These are phyloP conservation scores for Micromesistius poutassou DNA, from an alignment of 2,797 vertebrate species.

Conservation along the genomic window DNA sequence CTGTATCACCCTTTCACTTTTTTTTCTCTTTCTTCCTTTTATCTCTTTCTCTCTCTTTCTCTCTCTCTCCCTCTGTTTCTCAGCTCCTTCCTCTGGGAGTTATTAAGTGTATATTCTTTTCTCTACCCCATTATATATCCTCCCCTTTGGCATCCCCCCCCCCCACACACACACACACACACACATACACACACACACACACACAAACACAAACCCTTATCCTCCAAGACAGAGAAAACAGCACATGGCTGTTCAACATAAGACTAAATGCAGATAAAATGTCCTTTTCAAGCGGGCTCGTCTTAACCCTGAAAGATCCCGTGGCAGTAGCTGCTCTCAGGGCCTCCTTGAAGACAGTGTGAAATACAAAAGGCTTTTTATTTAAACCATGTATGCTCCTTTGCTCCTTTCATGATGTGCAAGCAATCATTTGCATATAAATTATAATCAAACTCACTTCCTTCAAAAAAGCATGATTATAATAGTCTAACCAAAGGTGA, in stretches of 20 bases:
- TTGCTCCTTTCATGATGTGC: neutral
- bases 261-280: no score
- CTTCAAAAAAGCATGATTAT: neutral
- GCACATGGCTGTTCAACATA: no score
- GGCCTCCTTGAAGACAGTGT: conserved; percentile 24
- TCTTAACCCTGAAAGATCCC: conserved; percentile 22
- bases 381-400: neutral
- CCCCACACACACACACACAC: no score
- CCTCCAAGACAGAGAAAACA: no score
- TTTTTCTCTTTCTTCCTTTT: neutral
- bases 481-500: neutral
- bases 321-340: conserved; percentile 30
- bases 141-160: conserved; percentile 47
- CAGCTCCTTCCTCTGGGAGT: conserved; percentile 44
- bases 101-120: conserved; percentile 48
- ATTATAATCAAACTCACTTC: no score
- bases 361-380: no score
- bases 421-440: neutral
- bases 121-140: conserved; percentile 47
- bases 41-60: neutral
- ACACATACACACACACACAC: no score
- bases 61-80: neutral
- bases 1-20: neutral
- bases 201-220: no score
- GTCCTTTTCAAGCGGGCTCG: no score